phyloP scores from a whole-genome alignment of 2,888 invertebrate species.

The Isotomurus palustris region DNA sequence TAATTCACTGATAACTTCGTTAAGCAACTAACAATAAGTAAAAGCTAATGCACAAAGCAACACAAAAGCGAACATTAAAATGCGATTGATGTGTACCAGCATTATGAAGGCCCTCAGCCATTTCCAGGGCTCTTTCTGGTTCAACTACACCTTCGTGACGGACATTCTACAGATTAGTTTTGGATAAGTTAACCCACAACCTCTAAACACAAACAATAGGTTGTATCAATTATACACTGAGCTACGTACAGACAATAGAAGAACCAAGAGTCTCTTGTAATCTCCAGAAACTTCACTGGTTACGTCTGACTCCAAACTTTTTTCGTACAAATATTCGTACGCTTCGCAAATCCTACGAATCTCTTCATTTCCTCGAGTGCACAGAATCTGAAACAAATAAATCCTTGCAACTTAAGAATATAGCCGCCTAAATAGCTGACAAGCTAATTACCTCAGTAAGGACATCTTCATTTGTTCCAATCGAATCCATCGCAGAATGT shows the following conservation, averaged over 20 bases:
- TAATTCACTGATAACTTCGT: too few species aligned
- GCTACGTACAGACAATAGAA: slow-evolving; percentile 64
- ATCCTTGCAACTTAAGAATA: neutral
- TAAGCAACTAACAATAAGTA: too few species aligned
- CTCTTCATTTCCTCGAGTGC: slow-evolving; percentile 64
- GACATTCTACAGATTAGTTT: slow-evolving; percentile 48
- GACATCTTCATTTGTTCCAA: slow-evolving; percentile 50
- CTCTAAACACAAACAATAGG: too few species aligned
- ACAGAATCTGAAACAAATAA: slow-evolving; percentile 50
- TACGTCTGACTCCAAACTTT: slow-evolving; percentile 64
- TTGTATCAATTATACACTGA: too few species aligned
- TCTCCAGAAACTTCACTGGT: slow-evolving; percentile 73
- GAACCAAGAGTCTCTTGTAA: slow-evolving; percentile 68
- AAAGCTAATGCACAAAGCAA: too few species aligned
- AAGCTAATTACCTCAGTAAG: slow-evolving; percentile 46
- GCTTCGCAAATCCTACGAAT: slow-evolving; percentile 59
- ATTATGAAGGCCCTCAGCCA: slow-evolving; percentile 65
- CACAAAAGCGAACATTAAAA: neutral
- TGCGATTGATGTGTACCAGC: slow-evolving; percentile 54
- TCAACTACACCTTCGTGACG: slow-evolving; percentile 62
- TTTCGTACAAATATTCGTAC: slow-evolving; percentile 54
- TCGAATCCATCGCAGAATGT: slow-evolving; percentile 49
- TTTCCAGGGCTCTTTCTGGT: slow-evolving; percentile 62
- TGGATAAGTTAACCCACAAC: neutral
- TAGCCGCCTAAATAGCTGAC: neutral